Percentiles rank a stretch among this genome's conserved stretches.
Evolutionary conservation across 2,113 vertebrate species (phyloP).

Genomic region (Thamnaconus septentrionalis): DNA sequence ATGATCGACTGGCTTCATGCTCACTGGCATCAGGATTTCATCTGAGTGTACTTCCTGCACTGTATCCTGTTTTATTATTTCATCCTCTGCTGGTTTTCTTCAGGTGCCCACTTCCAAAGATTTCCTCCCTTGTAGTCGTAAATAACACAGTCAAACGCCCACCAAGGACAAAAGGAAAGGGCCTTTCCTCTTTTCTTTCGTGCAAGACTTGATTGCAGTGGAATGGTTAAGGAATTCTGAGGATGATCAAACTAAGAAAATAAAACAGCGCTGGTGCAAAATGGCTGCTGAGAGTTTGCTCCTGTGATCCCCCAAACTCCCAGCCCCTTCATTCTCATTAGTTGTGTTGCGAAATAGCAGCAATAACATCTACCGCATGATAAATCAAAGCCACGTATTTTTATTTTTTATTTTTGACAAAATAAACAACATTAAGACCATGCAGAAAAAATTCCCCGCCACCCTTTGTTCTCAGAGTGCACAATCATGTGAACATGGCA

Average conservation of each 20-base stretch:
- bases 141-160: conserved; percentile 51
- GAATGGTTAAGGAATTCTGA: conserved; percentile 35
- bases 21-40: conserved; percentile 38
- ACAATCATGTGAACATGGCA: conserved; percentile 40
- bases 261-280: conserved; percentile 37
- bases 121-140: conserved; percentile 45
- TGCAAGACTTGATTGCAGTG: conserved; percentile 48
- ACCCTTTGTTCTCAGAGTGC: conserved; percentile 19
- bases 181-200: conserved; percentile 29
- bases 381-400: too few relatives aligned
- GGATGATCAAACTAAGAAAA: conserved; percentile 32
- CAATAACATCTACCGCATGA: too few relatives aligned
- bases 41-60: conserved; percentile 40
- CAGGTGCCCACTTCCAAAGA: conserved; percentile 40
- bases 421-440: conserved; percentile 9
- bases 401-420: not conserved
- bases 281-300: conserved; percentile 40
- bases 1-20: conserved; percentile 49
- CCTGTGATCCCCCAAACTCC: conserved; percentile 18
- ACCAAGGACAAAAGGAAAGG: conserved; percentile 62
- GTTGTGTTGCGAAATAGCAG: too few relatives aligned
- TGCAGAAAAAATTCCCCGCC: conserved; percentile 25
- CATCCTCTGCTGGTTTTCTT: conserved; percentile 58
- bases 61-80: conserved; percentile 62
- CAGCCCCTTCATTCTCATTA: too few relatives aligned